Base-by-base conservation (phyloP, 2,797 vertebrate genomes). In the Takifugu ocellatus region DNA sequence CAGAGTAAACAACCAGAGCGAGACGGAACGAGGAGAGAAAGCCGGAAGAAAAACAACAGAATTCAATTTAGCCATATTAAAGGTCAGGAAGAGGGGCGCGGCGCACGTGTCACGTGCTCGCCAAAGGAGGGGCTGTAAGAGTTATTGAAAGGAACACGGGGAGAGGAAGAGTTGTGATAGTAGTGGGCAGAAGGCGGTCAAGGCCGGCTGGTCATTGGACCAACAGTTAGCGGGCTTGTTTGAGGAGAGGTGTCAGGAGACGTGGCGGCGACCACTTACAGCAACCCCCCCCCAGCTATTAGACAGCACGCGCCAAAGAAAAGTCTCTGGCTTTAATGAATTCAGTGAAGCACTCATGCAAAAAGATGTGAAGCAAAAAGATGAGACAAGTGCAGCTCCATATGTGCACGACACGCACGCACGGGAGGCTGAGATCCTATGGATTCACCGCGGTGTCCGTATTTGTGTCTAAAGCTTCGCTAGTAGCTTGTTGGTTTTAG, bases 1-100 rank as follows among this genome's bases (percentile, higher is more conserved):
- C 56, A 10, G 60, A 69, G 63, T 59, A 74, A 73, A 83, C 58
- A 71, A 59, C 47, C 55, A 51, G 48, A 70, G 61, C 25, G 63
- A 62, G 27, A 39, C 21, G 57, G 54, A 42, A 43, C 46, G 52
- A 49, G 27, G 59, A 44, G n/a, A 51, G 5, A 42, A 26, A 36
- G 24, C 27, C 27, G 57, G 62, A 3, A 39, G 36, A 39, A 39
- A 71, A 77, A 79, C 61, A 81, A 68, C 68, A 51, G 55, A 73
- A 84, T 85, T 88, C 66, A 84, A 84, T 89, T 81, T 79, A 55
- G 62, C 36, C 49, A 72, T 78, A 85, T 80, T 63, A 84, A 86
- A 87, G 80, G 84, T 84, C 81, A 79, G 60, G 53, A 61, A 26
- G 12, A 46, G 57, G 58, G 72, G 57, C 59, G 46, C 44, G 39